phyloP scores from a whole-genome alignment of 1,140 invertebrate species.

The Solenopsis invicta region DNA sequence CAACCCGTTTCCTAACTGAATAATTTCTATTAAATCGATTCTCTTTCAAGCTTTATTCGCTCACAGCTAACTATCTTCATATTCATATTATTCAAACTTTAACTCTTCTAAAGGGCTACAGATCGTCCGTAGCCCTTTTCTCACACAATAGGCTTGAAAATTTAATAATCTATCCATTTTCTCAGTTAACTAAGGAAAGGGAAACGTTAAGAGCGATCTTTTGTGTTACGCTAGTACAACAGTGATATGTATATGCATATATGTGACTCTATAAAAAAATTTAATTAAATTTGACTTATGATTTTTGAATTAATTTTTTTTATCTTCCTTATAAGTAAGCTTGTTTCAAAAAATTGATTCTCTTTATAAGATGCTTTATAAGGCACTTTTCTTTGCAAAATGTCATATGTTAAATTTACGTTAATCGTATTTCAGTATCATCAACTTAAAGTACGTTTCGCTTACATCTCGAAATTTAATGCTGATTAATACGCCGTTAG shows the following conservation, averaged over 20 bases:
- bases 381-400: background rate
- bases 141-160: slow-evolving; percentile 4
- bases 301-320: background rate
- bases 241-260: background rate
- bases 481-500: background rate
- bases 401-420: background rate
- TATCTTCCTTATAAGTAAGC: background rate
- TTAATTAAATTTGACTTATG: background rate
- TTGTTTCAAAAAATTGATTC: background rate
- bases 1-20: slow-evolving; percentile 25
- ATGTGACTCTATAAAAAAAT: background rate
- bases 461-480: slow-evolving; percentile 2
- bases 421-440: slow-evolving; percentile 12
- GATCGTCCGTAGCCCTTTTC: slow-evolving; percentile 29
- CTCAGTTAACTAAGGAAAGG: slow-evolving; percentile 20
- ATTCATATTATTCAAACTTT: slow-evolving; percentile 56
- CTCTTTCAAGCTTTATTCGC: slow-evolving; percentile 30
- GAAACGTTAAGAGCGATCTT: background rate
- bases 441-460: background rate
- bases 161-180: background rate
- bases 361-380: background rate
- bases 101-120: background rate
- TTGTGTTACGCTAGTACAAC: background rate
- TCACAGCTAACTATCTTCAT: slow-evolving; percentile 22
- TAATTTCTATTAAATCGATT: slow-evolving; percentile 43